Evolutionary conservation across 2,888 invertebrate genomes (phyloP), one percentile per base, ranked within the genome.

Genomic region (Antheraea assamensis): DNA sequence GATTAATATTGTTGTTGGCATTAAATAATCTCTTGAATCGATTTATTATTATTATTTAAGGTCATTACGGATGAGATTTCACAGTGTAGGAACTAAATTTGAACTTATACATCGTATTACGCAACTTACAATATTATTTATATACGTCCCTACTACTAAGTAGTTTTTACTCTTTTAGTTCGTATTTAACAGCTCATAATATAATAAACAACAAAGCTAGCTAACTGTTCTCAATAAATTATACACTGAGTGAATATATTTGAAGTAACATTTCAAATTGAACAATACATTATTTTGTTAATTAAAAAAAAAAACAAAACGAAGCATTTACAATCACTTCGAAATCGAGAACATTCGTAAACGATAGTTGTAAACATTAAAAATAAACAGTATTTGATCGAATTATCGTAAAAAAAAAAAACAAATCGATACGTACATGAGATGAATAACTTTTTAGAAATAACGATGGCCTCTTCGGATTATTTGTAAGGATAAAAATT

Each of bases 401-500:
- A n/a, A n/a, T n/a, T n/a, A n/a, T n/a, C n/a, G n/a, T n/a, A n/a
- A n/a, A n/a, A n/a, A n/a, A n/a, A 68, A 35, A 21, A 66, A 66
- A 7, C 31, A 19, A 66, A 68, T 68, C 68, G 68, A 35, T 35
- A n/a, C 24, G 24, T 58, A 58, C 3, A 30, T 17, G 15, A 30
- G 17, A 64, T 64, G 30, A 64, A 30, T 64, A 68, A 68, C 35
- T 68, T 68, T 68, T 24, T 35, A 35, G 21, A 35, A 68, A 68
- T 68, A 68, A 35, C 35, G 42, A 42, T 42, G 7, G 68, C 35
- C 0, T 31, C 30, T 73, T 35, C 55, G 68, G 68, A 70, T 70
- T 70, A 58, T 73, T 73, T 24, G 42, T 70, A 30, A 31, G 68
- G 71, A 74, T 72, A 70, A 71, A 52, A 75, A 75, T 49, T 71